Conservation (phyloP, 2,797 vertebrate genomes). For the Muscicapa striata region DNA sequence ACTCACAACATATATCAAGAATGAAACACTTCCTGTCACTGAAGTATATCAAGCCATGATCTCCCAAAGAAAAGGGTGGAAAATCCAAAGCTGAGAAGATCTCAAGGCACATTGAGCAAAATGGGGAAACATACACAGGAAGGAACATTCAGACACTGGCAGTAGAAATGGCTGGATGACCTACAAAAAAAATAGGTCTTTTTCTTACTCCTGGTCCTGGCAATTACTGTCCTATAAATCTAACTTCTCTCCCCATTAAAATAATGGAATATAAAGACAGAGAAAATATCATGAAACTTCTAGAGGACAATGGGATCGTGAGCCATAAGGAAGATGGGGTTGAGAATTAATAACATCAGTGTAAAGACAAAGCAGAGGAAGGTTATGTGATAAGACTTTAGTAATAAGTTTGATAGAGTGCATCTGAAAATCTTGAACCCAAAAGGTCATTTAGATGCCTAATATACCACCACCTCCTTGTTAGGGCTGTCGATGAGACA, state of each 20-base stretch:
- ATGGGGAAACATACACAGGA: not conserved
- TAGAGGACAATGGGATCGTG: constrained; percentile 43
- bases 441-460: not conserved
- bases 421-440: not conserved
- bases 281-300: constrained; percentile 46
- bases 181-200: not conserved
- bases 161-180: constrained; percentile 37
- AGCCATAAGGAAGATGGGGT: constrained; percentile 7
- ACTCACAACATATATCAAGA: not conserved
- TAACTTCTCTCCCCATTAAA: constrained; percentile 52
- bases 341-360: constrained; percentile 22
- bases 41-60: not conserved
- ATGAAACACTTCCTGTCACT: not conserved
- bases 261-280: constrained; percentile 49
- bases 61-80: not conserved
- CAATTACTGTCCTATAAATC: constrained; percentile 58
- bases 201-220: constrained; percentile 11
- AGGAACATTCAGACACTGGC: constrained; percentile 14
- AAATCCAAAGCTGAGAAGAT: not conserved
- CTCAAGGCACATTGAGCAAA: not conserved
- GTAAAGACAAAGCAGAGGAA: not conserved
- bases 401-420: not conserved
- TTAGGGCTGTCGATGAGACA: not conserved
- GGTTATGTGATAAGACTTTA: constrained; percentile 25
- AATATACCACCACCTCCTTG: not conserved